Base-by-base conservation (phyloP, 1,140 invertebrate species). In the Hormaphis cornu region DNA sequence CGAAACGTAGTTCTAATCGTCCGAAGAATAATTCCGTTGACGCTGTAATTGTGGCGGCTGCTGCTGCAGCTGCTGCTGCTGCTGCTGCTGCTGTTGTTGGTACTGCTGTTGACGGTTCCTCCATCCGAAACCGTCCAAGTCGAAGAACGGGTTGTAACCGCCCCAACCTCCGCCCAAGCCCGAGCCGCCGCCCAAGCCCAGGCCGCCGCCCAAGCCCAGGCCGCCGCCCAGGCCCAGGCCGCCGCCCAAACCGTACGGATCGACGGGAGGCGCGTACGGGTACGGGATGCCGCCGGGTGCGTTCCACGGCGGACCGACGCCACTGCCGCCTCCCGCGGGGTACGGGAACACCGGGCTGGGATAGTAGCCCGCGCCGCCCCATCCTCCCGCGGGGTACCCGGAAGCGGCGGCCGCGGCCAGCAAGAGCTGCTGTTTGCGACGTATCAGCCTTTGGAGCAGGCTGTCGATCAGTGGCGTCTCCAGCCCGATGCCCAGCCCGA, bases 391-490 rank as follows among this genome's bases (percentile, higher is more conserved):
- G 22, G n/a, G 28, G 10, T n/a, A 48, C n/a, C n/a, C 7, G 3
- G 22, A 16, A 1, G 24, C 40, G 0, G 20, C 8, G 16, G 58
- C 58, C 12, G 58, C 24, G 1, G 58, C 58, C 10, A 44, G n/a
- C 18, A 22, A 1, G 1, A 63, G 42, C 0, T 48, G 4, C 10
- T 63, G 59, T 14, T 63, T 63, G 12, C 59, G 59, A 3, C 59
- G 24, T 6, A 63, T 1, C 12, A 48, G 3, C 40, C 59, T 16
- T 7, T 63, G 42, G 1, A 63, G n/a, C 4, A 63, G 24, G 1
- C 24, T 44, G 12, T 63, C 59, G 12, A 63, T 18, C n/a, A 63
- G 12, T 4, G 59, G 59, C 28, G 59, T 48, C n/a, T 46, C 59
- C n/a, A 63, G 26, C 2, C 59, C 59, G 16, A 63, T 12, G 3